Percentiles rank a stretch among this genome's conserved stretches.
phyloP scores from a whole-genome alignment of 2,113 vertebrate species.

The Cervus canadensis region DNA sequence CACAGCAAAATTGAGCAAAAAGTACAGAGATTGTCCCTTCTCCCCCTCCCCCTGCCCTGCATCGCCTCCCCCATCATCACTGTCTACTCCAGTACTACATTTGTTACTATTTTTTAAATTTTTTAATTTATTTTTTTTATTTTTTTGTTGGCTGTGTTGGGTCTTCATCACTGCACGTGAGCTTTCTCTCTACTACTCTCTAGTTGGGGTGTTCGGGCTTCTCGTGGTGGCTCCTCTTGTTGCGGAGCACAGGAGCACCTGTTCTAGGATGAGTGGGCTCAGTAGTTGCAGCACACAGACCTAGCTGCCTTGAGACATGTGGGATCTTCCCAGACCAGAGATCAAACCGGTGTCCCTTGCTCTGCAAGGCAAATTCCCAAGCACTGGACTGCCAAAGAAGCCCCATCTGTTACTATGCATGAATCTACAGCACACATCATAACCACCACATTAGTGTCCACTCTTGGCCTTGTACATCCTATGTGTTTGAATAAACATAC shows the following conservation, averaged over 20 bases:
- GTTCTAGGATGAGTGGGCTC: not conserved
- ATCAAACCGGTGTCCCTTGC: not conserved
- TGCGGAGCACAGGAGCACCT: not conserved
- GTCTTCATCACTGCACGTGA: not conserved
- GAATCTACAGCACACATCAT: not conserved
- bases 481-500: not conserved
- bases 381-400: not conserved
- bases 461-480: not conserved
- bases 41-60: not conserved
- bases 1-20: not conserved
- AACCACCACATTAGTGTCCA: not conserved
- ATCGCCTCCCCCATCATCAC: not conserved
- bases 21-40: not conserved
- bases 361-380: not conserved
- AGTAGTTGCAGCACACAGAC: rapidly evolving
- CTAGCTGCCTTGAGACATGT: not conserved
- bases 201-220: not conserved
- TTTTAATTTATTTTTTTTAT: not conserved
- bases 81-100: no score
- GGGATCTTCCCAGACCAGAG: not conserved
- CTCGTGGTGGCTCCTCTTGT: not conserved
- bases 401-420: not conserved
- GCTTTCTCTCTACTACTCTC: not conserved
- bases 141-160: not conserved
- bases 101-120: not conserved